Evolutionary conservation across 2,113 vertebrate species (phyloP), one percentile per base, ranked within the genome.

Genomic region (Casuarius casuarius): DNA sequence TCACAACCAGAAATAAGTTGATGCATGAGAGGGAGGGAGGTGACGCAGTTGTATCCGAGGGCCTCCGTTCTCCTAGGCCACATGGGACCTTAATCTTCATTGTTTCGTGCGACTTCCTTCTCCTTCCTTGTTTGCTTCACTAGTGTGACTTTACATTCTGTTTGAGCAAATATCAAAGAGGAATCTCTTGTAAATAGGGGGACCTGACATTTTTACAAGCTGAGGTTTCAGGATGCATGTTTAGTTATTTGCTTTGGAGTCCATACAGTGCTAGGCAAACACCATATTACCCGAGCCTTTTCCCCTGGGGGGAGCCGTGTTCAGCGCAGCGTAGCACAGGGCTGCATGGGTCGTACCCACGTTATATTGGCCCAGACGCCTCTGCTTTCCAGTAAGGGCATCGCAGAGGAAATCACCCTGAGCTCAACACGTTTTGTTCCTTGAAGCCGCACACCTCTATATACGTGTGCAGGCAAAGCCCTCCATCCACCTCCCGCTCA

Each of bases 221-320:
- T 52, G 72, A 88, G 74, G 74, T 70, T 91, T 97, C 63, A 65
- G 95, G 91, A 91, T 58, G 33, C 85, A 35, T 83, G 89, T 71
- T 95, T 89, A 82, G 74, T 52, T 97, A 59, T 95, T 97, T 97
- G 95, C 84, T 96, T 89, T 97, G 93, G 93, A 96, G 82, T 71
- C 71, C 54, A 19, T 18, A 87, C 77, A 85, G 89, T 89, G 81
- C 51, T 90, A 78, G 90, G 83, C 72, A 90, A 94, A 90, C 18
- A 77, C n/a, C 67, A 42, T 38, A 70, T 91, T 95, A 62, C 44
- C 74, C 35, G 29, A 83, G 79, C n/a, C 67, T 95, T 58, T 92
- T 94, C 51, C 59, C 85, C 68, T 72, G 67, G 51, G 83, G 90
- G 76, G 87, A 91, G 67, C 65, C 61, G 4, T 48, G 80, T 87